Evolutionary conservation across 2,888 invertebrate species (phyloP).

Genomic region (Marronus borbonicus): DNA sequence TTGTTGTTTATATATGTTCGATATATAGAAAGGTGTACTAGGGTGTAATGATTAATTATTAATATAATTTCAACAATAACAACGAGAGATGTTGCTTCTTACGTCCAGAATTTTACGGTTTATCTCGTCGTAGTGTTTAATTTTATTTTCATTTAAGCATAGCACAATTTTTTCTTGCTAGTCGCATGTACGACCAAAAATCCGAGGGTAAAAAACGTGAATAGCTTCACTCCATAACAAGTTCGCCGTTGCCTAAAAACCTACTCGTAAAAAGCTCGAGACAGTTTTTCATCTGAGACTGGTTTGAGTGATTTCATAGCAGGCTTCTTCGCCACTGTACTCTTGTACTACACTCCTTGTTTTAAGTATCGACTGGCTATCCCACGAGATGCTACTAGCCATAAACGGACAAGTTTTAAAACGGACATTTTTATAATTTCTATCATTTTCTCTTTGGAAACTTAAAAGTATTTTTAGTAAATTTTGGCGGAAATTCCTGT

Average conservation of each 20-base stretch:
- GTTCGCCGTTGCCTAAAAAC: constrained; percentile 64
- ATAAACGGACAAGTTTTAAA: constrained; percentile 32
- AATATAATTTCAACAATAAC: no score
- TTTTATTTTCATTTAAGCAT: constrained; percentile 49
- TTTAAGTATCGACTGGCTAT: constrained; percentile 38
- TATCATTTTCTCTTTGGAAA: not conserved
- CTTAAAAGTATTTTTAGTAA: not conserved
- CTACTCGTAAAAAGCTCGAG: constrained; percentile 66
- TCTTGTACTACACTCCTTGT: constrained; percentile 49
- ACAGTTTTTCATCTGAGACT: constrained; percentile 67
- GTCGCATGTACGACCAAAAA: constrained; percentile 61
- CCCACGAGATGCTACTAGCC: constrained; percentile 36
- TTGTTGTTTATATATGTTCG: constrained; percentile 34
- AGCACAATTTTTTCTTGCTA: constrained; percentile 58
- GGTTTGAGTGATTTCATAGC: constrained; percentile 67
- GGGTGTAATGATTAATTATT: no score
- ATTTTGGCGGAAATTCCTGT: no score
- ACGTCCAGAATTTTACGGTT: no score
- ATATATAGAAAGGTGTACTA: constrained; percentile 21
- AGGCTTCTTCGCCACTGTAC: constrained; percentile 58
- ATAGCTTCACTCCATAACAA: constrained; percentile 66
- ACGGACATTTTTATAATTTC: not conserved
- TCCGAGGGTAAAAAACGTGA: constrained; percentile 66
- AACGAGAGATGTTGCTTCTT: no score
- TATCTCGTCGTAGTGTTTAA: constrained; percentile 5